Evolutionary conservation across 1,140 invertebrate genomes (phyloP).

Genomic region (Choristoneura fumiferana): DNA sequence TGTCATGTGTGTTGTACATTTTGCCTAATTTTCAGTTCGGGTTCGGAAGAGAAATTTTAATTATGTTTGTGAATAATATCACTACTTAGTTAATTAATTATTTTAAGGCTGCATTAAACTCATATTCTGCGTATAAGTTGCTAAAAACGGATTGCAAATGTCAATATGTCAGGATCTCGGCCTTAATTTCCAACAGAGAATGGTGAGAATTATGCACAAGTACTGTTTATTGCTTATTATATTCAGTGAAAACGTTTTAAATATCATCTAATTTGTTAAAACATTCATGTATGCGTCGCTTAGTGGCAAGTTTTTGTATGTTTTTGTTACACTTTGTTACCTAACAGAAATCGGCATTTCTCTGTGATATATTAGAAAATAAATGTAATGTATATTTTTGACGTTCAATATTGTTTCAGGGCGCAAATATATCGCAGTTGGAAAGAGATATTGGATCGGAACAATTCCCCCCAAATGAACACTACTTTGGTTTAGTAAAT

Average conservation of each 20-base stretch:
- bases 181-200: conserved; percentile 78
- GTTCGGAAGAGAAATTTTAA: conserved; percentile 48
- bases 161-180: conserved; percentile 78
- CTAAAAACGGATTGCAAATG: conserved; percentile 74
- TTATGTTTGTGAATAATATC: conserved; percentile 54
- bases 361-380: neutral
- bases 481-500: conserved; percentile 99
- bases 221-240: conserved; percentile 29
- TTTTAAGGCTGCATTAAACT: conserved; percentile 34
- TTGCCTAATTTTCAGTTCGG: conserved; percentile 44
- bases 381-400: neutral
- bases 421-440: conserved; percentile 98
- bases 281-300: no score
- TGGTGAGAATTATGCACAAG: conserved; percentile 56
- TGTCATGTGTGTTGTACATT: conserved; percentile 55
- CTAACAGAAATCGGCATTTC: conserved; percentile 30
- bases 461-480: conserved; percentile 98
- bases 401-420: conserved; percentile 80
- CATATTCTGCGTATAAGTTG: conserved; percentile 54
- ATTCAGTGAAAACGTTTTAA: conserved; percentile 1
- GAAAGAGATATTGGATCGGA: conserved; percentile 98
- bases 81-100: conserved; percentile 35
- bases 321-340: neutral
- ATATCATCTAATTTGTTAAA: neutral
- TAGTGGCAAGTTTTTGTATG: neutral